Conservation (phyloP, 1,140 invertebrate species). For the Drosophila navojoa region DNA sequence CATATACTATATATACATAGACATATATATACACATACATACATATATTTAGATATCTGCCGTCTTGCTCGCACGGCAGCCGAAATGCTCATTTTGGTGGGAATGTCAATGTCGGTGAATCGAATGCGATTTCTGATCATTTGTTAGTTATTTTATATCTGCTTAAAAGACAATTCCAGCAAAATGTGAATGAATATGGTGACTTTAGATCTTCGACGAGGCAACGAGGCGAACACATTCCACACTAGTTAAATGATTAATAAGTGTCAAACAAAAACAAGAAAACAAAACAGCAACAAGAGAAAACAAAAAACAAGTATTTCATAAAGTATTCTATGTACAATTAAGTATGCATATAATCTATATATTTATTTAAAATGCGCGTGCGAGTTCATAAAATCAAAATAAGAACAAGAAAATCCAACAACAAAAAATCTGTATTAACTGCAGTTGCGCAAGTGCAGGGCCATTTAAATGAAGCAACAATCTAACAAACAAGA, state of each 20-base stretch:
- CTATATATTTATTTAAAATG: slow-evolving; percentile 30
- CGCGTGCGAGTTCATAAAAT: slow-evolving; percentile 22
- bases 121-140: neutral
- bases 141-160: neutral
- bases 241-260: slow-evolving; percentile 47
- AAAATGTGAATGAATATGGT: slow-evolving; percentile 17
- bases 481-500: slow-evolving; percentile 14
- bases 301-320: slow-evolving; percentile 44
- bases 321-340: slow-evolving; percentile 52
- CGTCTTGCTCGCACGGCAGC: slow-evolving; percentile 21
- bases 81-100: slow-evolving; percentile 25
- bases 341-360: slow-evolving; percentile 31
- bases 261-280: slow-evolving; percentile 29
- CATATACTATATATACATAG: slow-evolving; percentile 6
- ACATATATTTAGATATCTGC: slow-evolving; percentile 12
- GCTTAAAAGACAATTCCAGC: slow-evolving; percentile 10
- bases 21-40: neutral
- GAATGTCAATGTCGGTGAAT: slow-evolving; percentile 7
- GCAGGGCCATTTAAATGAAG: slow-evolving; percentile 39
- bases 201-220: slow-evolving; percentile 23
- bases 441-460: slow-evolving; percentile 1
- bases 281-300: slow-evolving; percentile 1
- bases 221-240: slow-evolving; percentile 45
- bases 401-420: slow-evolving; percentile 4
- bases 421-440: neutral